phyloP scores from a whole-genome alignment of 2,888 invertebrate genomes.

The Tolmerus cingulatus region DNA sequence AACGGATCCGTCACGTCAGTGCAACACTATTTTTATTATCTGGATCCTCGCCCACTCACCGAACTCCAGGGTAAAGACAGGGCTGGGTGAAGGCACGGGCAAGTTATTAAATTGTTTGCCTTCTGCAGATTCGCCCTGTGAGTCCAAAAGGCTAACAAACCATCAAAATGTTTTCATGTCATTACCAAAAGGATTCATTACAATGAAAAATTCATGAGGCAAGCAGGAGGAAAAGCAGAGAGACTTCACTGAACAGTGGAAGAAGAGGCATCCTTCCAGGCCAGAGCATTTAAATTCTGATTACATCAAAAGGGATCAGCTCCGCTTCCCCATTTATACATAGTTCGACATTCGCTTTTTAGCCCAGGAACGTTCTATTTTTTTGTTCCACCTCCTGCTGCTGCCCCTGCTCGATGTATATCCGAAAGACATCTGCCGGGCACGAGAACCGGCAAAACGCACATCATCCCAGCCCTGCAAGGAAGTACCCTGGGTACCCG shows the following conservation, averaged over 20 bases:
- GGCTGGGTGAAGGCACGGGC: background rate
- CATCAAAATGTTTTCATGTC: constrained; percentile 35
- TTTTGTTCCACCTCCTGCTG: constrained; percentile 7
- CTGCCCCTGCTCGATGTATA: background rate
- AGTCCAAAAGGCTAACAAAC: constrained; percentile 25
- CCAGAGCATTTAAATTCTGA: constrained; percentile 38
- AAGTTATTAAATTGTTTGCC: background rate
- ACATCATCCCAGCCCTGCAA: background rate
- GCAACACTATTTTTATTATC: background rate
- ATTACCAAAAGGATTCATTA: constrained; percentile 35
- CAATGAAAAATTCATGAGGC: constrained; percentile 39
- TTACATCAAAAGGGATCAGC: constrained; percentile 38
- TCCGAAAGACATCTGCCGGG: background rate
- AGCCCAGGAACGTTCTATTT: background rate
- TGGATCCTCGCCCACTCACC: background rate
- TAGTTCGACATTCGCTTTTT: constrained; percentile 32
- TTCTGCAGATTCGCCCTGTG: background rate
- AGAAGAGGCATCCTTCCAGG: constrained; percentile 9
- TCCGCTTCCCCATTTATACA: constrained; percentile 12
- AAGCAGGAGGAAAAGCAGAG: background rate
- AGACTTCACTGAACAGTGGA: background rate
- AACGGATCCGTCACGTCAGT: background rate
- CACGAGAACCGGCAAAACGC: background rate
- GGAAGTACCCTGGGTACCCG: background rate
- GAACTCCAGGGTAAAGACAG: background rate